Evolutionary conservation across 2,797 vertebrate species (phyloP).

Genomic region (Coreius guichenoti): DNA sequence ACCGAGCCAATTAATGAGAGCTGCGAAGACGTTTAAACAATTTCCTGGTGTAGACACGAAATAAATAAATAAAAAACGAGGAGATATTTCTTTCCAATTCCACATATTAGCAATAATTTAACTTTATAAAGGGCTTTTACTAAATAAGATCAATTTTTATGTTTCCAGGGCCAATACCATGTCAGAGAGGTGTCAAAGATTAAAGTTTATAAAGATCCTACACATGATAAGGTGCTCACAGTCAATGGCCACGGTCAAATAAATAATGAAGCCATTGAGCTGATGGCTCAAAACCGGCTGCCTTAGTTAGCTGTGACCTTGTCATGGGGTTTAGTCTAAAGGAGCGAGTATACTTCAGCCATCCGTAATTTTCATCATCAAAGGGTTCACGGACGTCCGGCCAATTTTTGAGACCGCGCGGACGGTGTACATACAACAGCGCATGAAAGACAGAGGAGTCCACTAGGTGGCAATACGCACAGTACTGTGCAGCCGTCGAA

Average conservation of each 20-base stretch:
- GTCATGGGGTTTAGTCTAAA: neutral
- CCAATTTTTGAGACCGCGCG: too few relatives aligned
- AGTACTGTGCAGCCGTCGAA: too few relatives aligned
- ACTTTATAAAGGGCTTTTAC: neutral
- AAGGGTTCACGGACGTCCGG: too few relatives aligned
- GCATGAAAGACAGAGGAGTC: too few relatives aligned
- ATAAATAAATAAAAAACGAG: neutral
- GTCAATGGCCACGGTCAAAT: neutral
- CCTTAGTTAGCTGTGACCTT: neutral
- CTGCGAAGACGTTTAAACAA: neutral
- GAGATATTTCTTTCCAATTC: slow-evolving; percentile 2
- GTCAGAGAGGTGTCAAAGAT: neutral
- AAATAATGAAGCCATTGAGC: neutral
- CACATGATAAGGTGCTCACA: neutral
- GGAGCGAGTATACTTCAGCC: too few relatives aligned
- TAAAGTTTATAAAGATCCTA: neutral
- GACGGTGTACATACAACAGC: too few relatives aligned
- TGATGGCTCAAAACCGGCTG: neutral
- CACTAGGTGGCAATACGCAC: too few relatives aligned
- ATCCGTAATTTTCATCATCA: too few relatives aligned
- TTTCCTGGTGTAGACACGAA: neutral
- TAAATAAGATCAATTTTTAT: neutral
- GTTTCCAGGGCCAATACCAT: neutral
- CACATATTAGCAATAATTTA: neutral
- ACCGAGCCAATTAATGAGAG: neutral